A percentile compares a stretch with the other conserved stretches of the same genome.
These are phyloP conservation scores for Halcyon badia DNA, from an alignment of 2,797 vertebrate genomes.

Conservation along the genomic window DNA sequence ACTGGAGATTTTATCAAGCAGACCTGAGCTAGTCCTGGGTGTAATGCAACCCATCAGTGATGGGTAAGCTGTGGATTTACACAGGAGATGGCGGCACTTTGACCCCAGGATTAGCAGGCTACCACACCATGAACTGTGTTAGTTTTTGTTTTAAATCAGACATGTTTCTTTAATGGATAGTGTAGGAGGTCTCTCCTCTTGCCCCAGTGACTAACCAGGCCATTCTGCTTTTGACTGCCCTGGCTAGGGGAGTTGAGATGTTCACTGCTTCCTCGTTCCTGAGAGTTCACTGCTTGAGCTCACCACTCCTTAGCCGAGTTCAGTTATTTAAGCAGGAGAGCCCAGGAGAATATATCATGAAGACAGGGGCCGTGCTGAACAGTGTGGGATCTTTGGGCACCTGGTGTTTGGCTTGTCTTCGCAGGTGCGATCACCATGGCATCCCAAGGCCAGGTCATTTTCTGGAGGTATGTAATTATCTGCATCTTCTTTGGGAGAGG, in stretches of 20 bases:
- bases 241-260: neutral
- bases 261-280: conserved; percentile 76
- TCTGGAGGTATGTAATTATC: conserved; percentile 72
- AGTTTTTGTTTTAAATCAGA: neutral
- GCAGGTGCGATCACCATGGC: conserved; percentile 1
- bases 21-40: neutral
- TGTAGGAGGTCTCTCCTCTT: neutral
- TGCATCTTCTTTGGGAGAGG: neutral
- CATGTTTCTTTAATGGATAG: neutral
- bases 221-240: neutral
- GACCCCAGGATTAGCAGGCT: neutral
- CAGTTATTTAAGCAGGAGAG: conserved; percentile 72
- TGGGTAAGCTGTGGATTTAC: neutral
- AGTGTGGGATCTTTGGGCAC: neutral
- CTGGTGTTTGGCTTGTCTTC: neutral
- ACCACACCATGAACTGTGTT: neutral
- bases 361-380: neutral
- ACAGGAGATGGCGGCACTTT: no score
- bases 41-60: neutral
- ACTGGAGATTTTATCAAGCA: neutral
- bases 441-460: conserved; percentile 68
- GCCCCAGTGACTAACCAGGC: neutral
- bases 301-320: conserved; percentile 11
- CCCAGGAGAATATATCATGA: neutral
- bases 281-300: neutral